Evolutionary conservation across 2,888 invertebrate species (phyloP).

Genomic region (Mesorhabditis belari): DNA sequence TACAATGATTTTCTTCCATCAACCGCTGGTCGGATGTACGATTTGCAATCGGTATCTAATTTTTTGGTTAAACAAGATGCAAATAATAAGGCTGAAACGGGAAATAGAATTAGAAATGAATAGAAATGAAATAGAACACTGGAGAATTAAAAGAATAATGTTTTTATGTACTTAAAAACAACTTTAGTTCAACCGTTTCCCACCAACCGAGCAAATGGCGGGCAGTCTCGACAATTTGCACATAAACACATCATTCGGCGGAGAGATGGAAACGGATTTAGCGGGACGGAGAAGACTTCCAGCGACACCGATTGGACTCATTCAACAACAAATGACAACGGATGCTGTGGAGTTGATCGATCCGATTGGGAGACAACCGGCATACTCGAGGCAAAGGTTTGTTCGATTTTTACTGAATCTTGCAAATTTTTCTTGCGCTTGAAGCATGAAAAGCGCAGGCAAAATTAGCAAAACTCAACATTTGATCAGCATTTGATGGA

Average conservation of each 20-base stretch:
- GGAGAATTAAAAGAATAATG: too few relatives aligned
- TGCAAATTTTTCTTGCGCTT: background rate
- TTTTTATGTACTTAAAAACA: too few relatives aligned
- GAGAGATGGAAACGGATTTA: conserved; percentile 3
- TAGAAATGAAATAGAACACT: too few relatives aligned
- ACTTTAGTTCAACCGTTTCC: conserved; percentile 1
- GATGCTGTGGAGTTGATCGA: conserved; percentile 7
- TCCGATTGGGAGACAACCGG: conserved; percentile 8
- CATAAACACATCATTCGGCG: conserved; percentile 6
- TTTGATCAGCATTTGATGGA: too few relatives aligned
- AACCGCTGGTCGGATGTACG: background rate
- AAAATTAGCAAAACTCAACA: too few relatives aligned
- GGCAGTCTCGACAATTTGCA: conserved; percentile 30
- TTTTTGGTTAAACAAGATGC: too few relatives aligned
- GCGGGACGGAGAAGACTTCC: conserved; percentile 20
- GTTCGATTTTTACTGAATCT: background rate
- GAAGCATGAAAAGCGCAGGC: background rate
- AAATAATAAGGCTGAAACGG: too few relatives aligned
- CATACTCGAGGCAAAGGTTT: conserved; percentile 10
- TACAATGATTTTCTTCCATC: background rate
- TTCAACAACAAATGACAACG: conserved; percentile 12
- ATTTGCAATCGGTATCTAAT: conserved; percentile 1
- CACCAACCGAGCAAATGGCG: conserved; percentile 14
- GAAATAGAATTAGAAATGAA: too few relatives aligned
- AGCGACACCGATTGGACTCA: conserved; percentile 14